Evolutionary conservation across 2,888 invertebrate genomes (phyloP), one percentile per base, ranked within the genome.

Genomic region (Anagyrus pseudococci): DNA sequence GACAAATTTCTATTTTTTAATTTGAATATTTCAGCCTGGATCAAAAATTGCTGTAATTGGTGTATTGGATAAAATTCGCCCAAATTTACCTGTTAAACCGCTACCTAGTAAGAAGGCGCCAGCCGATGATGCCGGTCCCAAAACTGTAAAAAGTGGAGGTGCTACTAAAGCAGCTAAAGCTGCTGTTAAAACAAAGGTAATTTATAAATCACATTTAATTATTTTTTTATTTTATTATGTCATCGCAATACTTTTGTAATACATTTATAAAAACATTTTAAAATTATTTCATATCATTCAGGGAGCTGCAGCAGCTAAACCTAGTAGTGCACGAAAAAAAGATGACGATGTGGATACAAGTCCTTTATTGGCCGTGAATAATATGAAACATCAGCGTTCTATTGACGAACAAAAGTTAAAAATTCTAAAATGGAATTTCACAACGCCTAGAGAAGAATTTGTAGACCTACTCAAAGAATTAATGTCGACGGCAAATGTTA

Each of bases 341-440:
- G 89, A 90, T 8, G 96, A 96, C 62, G 96, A 94, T 62, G 86
- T 92, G 13, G 95, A 95, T 71, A 87, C 85, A 0, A 76, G 76
- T 71, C 79, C 78, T 15, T 82, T 94, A 2, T 83, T 97, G 48
- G 89, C 90, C 0, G 85, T 88, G 19, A 95, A 94, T 76, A 93
- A 91, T 75, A 85, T 93, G 53, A 98, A 98, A 81, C 93, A 94
- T 78, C 96, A 96, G 78, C 86, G 99, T 57, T 87, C 94, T 48
- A 90, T 94, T 50, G 98, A 99, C 75, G 98, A 99, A 78, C 94
- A 94, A 73, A 93, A 93, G 79, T 84, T 98, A 61, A 95, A 95
- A 83, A 89, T 92, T 4, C 83, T 98, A 20, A 96, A 94, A 79
- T 98, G 98, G 98, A 95, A 96, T 79, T 98, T 98, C 76, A 91